Evolutionary conservation across 2,888 invertebrate genomes (phyloP).

Genomic region (Conops quadrifasciatus): DNA sequence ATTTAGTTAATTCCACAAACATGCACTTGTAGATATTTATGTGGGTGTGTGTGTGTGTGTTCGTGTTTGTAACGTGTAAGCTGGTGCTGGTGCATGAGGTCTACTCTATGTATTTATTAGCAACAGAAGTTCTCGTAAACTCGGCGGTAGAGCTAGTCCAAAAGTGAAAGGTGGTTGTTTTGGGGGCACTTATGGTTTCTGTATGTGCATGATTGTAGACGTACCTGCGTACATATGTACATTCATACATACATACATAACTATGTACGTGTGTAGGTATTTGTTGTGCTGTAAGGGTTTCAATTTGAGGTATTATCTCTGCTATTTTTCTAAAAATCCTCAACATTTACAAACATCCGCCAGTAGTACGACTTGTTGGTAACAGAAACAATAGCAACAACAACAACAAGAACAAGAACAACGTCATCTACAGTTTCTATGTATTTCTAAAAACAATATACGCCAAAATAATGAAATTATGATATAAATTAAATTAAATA

Average conservation of each 20-base stretch:
- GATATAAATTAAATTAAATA: too few species aligned
- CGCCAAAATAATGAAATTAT: too few species aligned
- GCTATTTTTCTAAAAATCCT: too few species aligned
- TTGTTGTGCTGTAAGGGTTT: not conserved
- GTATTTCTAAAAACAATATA: not conserved
- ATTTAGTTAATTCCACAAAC: too few species aligned
- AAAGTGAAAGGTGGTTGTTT: too few species aligned
- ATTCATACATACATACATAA: not conserved
- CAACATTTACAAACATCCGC: not conserved
- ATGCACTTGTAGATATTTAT: not conserved
- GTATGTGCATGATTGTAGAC: not conserved
- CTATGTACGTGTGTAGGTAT: too few species aligned
- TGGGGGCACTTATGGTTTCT: too few species aligned
- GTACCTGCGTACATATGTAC: not conserved
- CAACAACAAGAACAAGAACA: constrained; percentile 12
- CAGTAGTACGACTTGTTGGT: not conserved
- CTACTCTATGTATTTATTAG: too few species aligned
- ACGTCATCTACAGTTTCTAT: constrained; percentile 11
- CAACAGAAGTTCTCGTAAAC: too few species aligned
- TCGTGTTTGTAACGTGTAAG: not conserved
- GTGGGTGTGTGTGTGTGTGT: not conserved
- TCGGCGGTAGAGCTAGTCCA: too few species aligned
- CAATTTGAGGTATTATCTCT: constrained; percentile 13
- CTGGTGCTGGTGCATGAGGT: too few species aligned
- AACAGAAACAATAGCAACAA: not conserved